These are phyloP conservation scores for Hystrix cristata DNA, from an alignment of 2,113 vertebrate genomes.

Conservation along the genomic window DNA sequence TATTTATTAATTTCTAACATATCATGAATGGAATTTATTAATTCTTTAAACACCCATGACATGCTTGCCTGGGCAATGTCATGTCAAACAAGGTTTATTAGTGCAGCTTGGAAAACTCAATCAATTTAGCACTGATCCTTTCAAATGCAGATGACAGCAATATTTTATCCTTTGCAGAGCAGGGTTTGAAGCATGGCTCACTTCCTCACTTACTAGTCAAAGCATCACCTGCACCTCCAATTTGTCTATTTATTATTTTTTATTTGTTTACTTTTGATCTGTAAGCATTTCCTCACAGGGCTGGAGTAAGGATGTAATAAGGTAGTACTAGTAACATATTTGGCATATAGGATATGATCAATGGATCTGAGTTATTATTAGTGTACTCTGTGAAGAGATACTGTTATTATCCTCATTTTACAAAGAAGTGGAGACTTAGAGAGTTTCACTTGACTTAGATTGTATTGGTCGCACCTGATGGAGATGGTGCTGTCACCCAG, in stretches of 20 bases:
- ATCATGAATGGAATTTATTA: conserved; percentile 66
- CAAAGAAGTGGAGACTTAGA: conserved; percentile 1
- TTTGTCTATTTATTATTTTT: neutral
- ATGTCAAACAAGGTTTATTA: conserved; percentile 76
- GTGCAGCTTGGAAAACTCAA: conserved; percentile 64
- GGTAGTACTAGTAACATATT: neutral
- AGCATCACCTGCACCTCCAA: neutral
- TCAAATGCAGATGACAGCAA: conserved; percentile 16
- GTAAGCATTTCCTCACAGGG: neutral
- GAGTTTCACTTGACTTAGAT: neutral
- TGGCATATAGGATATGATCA: neutral
- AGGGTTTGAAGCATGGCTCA: neutral
- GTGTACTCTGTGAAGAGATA: neutral
- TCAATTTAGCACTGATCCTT: neutral
- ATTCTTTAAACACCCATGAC: conserved; percentile 70
- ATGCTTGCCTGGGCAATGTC: conserved; percentile 60
- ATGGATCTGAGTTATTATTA: neutral
- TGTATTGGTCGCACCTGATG: neutral
- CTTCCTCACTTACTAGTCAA: neutral
- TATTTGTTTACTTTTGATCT: neutral
- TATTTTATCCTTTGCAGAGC: conserved; percentile 10
- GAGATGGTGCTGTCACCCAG: neutral
- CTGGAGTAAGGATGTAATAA: neutral
- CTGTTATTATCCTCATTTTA: neutral
- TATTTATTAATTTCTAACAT: conserved; percentile 78